Evolutionary conservation across 2,113 vertebrate species (phyloP).

Genomic region (Chloebia gouldiae): DNA sequence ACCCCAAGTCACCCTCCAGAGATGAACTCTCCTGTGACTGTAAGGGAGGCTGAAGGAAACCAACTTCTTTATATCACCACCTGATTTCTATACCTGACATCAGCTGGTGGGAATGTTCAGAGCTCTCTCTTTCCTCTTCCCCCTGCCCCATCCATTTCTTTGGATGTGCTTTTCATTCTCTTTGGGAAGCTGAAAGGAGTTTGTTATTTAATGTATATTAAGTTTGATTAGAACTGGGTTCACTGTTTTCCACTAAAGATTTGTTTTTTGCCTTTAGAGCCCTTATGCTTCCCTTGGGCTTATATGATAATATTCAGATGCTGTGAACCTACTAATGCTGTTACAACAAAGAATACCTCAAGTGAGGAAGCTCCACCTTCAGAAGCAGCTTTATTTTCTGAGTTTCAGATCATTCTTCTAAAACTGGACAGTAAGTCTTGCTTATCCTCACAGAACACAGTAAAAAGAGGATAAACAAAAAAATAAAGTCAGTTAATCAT

Average conservation of each 20-base stretch:
- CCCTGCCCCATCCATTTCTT: not conserved
- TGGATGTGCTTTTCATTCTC: not conserved
- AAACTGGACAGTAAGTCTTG: not conserved
- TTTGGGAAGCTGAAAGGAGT: not conserved
- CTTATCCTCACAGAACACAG: not conserved
- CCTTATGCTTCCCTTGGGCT: not conserved
- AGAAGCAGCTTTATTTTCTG: not conserved
- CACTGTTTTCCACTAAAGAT: not conserved
- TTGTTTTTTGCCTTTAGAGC: not conserved
- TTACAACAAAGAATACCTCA: not conserved
- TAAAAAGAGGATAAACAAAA: not conserved
- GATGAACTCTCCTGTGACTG: not conserved
- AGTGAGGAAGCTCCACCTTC: not conserved
- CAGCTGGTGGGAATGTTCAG: not conserved
- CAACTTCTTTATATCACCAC: not conserved
- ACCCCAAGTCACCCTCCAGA: not conserved
- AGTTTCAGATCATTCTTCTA: not conserved
- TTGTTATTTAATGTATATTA: not conserved
- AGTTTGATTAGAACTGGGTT: not conserved
- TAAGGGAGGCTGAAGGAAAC: not conserved
- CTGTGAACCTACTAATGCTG: not conserved
- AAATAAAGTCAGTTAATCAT: not conserved
- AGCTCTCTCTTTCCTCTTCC: not conserved
- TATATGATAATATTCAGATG: not conserved
- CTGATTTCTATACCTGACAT: not conserved